Percentiles rank a stretch among this genome's conserved stretches.
These are phyloP conservation scores for Empidonax alnorum DNA, from an alignment of 2,113 vertebrate genomes.

Conservation along the genomic window DNA sequence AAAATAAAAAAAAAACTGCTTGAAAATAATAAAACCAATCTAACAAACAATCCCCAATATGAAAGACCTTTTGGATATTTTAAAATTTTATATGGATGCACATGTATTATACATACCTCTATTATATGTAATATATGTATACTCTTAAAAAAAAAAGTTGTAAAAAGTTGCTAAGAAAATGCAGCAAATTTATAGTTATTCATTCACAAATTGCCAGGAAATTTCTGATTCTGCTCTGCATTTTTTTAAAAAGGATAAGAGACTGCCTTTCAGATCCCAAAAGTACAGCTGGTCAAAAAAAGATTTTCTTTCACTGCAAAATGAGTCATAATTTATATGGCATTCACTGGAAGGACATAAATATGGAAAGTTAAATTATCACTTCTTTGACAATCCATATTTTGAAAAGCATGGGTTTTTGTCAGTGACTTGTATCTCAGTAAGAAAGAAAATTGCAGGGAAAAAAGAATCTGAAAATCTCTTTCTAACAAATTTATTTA, in stretches of 20 bases:
- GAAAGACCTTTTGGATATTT: background rate
- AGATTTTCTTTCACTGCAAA: conserved; percentile 22
- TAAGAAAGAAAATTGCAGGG: background rate
- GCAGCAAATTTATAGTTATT: background rate
- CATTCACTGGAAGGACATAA: conserved; percentile 19
- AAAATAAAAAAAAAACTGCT: background rate
- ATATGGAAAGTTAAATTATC: conserved; percentile 17
- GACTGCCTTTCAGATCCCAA: background rate
- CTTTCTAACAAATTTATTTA: background rate
- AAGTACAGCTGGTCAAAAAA: conserved; percentile 8
- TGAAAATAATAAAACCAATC: background rate
- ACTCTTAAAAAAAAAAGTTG: background rate
- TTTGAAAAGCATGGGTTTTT: background rate
- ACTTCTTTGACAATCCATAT: background rate
- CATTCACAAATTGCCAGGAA: conserved; percentile 25
- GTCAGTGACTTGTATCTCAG: background rate
- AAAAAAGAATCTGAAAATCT: background rate
- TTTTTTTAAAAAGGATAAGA: background rate
- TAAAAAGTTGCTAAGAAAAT: background rate
- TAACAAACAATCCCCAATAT: background rate
- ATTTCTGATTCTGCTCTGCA: background rate
- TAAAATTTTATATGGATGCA: background rate
- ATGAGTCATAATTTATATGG: conserved; percentile 11
- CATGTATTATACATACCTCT: background rate
- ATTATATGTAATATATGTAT: background rate